A percentile compares a stretch with the other conserved stretches of the same genome.
Evolutionary conservation across 2,797 vertebrate genomes (phyloP).

Genomic region (Sebastes melanostomus): DNA sequence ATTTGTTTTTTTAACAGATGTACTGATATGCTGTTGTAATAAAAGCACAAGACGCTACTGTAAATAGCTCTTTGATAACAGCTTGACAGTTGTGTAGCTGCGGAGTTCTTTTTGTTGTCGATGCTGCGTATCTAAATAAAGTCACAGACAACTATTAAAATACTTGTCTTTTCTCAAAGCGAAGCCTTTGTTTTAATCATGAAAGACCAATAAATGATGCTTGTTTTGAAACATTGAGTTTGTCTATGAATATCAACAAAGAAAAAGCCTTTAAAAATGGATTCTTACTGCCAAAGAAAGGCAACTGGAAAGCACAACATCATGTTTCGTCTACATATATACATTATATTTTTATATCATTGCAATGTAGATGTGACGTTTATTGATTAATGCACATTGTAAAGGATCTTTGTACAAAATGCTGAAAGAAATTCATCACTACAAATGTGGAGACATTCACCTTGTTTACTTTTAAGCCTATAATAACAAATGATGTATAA

Average conservation of each 20-base stretch:
- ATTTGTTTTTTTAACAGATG: conserved; percentile 60
- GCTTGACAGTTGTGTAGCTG: conserved; percentile 60
- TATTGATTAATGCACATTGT: neutral
- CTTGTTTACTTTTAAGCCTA: neutral
- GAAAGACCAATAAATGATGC: conserved; percentile 43
- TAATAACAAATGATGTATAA: neutral
- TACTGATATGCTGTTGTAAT: conserved; percentile 41
- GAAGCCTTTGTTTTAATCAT: conserved; percentile 34
- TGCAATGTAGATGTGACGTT: neutral
- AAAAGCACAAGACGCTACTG: conserved; percentile 44
- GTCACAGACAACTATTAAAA: conserved; percentile 43
- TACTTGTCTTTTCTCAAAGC: conserved; percentile 49
- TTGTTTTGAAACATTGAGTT: conserved; percentile 17
- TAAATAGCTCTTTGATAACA: conserved; percentile 72
- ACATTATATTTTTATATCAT: neutral
- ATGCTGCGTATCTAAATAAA: conserved; percentile 69
- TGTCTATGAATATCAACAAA: conserved; percentile 43
- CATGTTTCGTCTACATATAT: neutral
- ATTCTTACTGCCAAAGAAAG: neutral
- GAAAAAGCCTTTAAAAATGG: neutral
- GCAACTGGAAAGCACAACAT: neutral
- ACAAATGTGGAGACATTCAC: neutral
- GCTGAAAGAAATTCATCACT: neutral
- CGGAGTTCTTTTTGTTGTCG: conserved; percentile 47
- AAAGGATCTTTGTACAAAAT: neutral